A percentile compares a stretch with the other conserved stretches of the same genome.
Evolutionary conservation across 2,797 vertebrate species (phyloP).

Genomic region (Setipinna tenuifilis): DNA sequence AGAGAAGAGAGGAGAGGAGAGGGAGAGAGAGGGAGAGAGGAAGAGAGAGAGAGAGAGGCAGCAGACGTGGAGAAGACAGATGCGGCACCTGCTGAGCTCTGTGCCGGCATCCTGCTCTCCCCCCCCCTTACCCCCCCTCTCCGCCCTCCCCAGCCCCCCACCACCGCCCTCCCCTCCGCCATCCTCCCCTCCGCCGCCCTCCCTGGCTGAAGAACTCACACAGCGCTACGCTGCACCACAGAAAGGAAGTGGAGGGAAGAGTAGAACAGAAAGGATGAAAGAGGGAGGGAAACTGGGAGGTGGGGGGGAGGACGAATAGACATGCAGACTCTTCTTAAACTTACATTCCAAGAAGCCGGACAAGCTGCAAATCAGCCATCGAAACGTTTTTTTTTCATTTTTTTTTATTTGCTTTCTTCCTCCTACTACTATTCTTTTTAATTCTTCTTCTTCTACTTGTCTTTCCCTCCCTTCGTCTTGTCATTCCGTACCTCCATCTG

Average conservation of each 20-base stretch:
- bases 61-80: constrained; percentile 46
- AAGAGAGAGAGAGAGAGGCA: background rate
- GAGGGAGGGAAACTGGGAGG: background rate
- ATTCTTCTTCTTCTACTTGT: background rate
- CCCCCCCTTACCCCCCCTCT: constrained; percentile 45
- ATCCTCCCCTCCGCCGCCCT: constrained; percentile 12
- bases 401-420: constrained; percentile 25
- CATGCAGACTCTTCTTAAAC: background rate
- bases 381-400: constrained; percentile 33
- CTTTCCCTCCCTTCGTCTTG: constrained; percentile 39
- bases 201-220: background rate
- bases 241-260: constrained; percentile 18
- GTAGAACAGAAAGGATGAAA: background rate
- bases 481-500: constrained; percentile 17
- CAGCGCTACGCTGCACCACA: background rate
- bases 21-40: constrained; percentile 33
- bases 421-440: constrained; percentile 7
- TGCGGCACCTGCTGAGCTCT: constrained; percentile 58
- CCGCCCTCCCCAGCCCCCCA: constrained; percentile 41
- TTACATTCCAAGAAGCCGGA: background rate
- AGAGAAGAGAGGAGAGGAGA: constrained; percentile 43
- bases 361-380: background rate
- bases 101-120: background rate
- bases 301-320: constrained; percentile 21
- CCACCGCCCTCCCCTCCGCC: constrained; percentile 38